Percentiles rank a stretch among this genome's conserved stretches.
Evolutionary conservation across 2,888 invertebrate genomes (phyloP).

Genomic region (Lochmaea capreae): DNA sequence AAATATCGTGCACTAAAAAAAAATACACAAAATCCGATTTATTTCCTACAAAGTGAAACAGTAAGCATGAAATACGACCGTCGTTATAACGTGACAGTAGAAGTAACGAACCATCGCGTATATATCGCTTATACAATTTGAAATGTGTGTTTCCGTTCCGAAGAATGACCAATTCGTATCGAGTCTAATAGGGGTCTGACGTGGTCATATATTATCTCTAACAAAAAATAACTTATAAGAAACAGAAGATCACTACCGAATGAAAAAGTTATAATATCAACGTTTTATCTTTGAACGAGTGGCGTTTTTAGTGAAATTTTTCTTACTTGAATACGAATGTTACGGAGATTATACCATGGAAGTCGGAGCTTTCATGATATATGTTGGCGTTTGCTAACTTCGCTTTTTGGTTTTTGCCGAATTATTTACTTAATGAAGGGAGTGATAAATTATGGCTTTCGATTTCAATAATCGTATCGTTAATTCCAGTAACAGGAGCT

Average conservation of each 20-base stretch:
- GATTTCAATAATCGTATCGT: conserved; percentile 6
- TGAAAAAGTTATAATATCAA: conserved; percentile 34
- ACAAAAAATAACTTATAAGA: conserved; percentile 36
- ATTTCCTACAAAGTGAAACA: conserved; percentile 23
- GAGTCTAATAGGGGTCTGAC: conserved; percentile 41
- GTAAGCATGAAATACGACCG: conserved; percentile 31
- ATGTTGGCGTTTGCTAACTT: conserved; percentile 11
- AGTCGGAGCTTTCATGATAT: conserved; percentile 11
- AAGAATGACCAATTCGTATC: conserved; percentile 37
- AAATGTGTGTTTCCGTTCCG: conserved; percentile 36
- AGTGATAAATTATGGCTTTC: not conserved
- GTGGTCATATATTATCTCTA: conserved; percentile 33
- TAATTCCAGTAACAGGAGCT: not conserved
- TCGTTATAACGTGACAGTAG: conserved; percentile 32
- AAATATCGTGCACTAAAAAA: not conserved
- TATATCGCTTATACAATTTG: conserved; percentile 23
- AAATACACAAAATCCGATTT: conserved; percentile 23
- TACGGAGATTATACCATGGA: conserved; percentile 10
- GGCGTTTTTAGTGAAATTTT: conserved; percentile 28
- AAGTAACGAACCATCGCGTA: conserved; percentile 31
- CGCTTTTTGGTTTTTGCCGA: conserved; percentile 5
- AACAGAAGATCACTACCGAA: conserved; percentile 28
- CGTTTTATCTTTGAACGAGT: conserved; percentile 30
- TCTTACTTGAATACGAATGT: conserved; percentile 20
- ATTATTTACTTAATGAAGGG: conserved; percentile 10